These are phyloP conservation scores for Calliopsis andreniformis DNA, from an alignment of 1,140 invertebrate species.

Conservation along the genomic window DNA sequence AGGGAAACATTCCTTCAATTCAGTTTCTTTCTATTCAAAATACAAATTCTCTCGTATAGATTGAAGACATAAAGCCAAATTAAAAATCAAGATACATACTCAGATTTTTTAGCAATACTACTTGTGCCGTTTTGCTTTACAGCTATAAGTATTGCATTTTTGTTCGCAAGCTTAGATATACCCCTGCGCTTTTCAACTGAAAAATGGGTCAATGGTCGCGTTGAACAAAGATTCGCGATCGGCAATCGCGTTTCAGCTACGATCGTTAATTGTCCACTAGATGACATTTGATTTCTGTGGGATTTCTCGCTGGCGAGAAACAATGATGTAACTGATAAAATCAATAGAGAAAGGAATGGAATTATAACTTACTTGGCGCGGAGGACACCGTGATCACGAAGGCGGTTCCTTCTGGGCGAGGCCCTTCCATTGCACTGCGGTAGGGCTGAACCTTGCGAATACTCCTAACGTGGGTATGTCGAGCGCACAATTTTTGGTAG, in stretches of 20 bases:
- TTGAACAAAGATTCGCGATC: conserved; percentile 20
- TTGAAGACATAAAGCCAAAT: too few species aligned
- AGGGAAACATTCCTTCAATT: too few species aligned
- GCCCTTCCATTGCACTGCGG: conserved; percentile 85
- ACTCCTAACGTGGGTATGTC: conserved; percentile 83
- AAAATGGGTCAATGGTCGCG: not conserved
- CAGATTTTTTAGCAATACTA: too few species aligned
- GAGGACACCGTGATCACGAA: conserved; percentile 85
- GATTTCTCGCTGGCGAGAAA: conserved; percentile 61
- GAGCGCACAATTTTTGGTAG: conserved; percentile 85
- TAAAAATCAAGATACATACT: too few species aligned
- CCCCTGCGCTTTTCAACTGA: too few species aligned
- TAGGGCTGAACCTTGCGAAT: conserved; percentile 85
- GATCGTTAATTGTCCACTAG: conserved; percentile 47
- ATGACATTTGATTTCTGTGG: conserved; percentile 16
- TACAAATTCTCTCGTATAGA: too few species aligned
- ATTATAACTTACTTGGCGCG: conserved; percentile 84
- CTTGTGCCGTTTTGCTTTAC: too few species aligned
- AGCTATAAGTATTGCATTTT: too few species aligned
- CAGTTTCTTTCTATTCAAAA: too few species aligned
- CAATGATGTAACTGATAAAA: conserved; percentile 43
- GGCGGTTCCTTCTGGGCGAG: conserved; percentile 86
- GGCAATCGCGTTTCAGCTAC: not conserved
- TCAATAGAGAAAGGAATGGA: not conserved
- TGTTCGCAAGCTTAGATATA: too few species aligned